phyloP scores from a whole-genome alignment of 1,140 invertebrate genomes.

The Diachasma alloeum region DNA sequence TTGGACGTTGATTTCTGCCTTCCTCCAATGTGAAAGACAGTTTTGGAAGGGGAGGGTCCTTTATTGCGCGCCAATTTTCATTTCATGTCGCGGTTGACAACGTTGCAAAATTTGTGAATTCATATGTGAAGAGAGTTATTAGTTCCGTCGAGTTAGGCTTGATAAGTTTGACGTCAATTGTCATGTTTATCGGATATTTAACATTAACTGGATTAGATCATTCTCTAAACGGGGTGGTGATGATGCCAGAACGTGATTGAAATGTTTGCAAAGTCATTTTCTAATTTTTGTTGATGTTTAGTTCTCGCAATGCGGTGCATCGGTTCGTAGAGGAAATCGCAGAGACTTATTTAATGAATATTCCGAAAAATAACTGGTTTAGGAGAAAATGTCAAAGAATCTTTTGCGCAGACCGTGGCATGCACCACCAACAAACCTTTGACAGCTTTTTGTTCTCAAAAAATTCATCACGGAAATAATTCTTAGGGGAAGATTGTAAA shows the following conservation, averaged over 20 bases:
- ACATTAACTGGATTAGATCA: background rate
- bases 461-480: no score
- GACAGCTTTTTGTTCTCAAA: no score
- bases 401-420: no score
- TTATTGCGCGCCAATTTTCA: slow-evolving; percentile 7
- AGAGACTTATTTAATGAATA: no score
- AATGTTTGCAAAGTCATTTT: background rate
- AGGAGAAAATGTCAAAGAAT: no score
- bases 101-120: background rate
- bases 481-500: no score
- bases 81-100: background rate
- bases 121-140: background rate
- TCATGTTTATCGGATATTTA: background rate
- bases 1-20: background rate
- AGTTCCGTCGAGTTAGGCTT: background rate
- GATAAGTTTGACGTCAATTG: background rate
- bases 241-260: background rate
- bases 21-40: background rate
- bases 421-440: no score
- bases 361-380: no score
- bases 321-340: no score
- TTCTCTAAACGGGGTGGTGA: background rate
- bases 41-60: background rate
- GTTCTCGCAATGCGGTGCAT: no score
- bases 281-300: background rate